These are phyloP conservation scores for Calliscelio sp. DNA, from an alignment of 2,888 invertebrate genomes.

Conservation along the genomic window DNA sequence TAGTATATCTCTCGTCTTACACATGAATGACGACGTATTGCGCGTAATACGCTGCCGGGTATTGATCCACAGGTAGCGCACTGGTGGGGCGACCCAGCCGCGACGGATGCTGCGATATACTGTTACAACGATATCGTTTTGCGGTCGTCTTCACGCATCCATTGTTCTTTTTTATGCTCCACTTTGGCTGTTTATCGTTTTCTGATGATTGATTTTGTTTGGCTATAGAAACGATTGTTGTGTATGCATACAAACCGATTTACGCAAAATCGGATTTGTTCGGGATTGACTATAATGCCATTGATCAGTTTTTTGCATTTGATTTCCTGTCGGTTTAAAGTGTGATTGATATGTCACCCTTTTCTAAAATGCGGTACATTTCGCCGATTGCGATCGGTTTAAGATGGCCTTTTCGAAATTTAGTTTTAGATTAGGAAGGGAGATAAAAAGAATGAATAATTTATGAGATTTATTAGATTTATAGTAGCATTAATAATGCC, in stretches of 20 bases:
- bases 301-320: slow-evolving; percentile 10
- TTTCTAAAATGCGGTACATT: too few species aligned
- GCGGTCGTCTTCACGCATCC: slow-evolving; percentile 48
- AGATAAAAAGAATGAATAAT: too few species aligned
- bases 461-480: too few species aligned
- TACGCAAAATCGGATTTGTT: slow-evolving; percentile 11
- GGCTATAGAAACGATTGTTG: too few species aligned
- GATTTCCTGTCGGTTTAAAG: not conserved
- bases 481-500: too few species aligned
- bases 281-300: not conserved
- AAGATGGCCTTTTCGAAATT: too few species aligned
- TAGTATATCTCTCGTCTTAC: slow-evolving; percentile 59
- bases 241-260: not conserved
- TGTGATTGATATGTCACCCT: not conserved
- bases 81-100: slow-evolving; percentile 48
- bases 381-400: too few species aligned
- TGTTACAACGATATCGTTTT: slow-evolving; percentile 54
- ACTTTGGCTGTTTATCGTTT: slow-evolving; percentile 24
- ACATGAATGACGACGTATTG: slow-evolving; percentile 70
- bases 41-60: slow-evolving; percentile 75
- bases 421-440: too few species aligned
- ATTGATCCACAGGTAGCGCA: slow-evolving; percentile 78
- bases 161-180: slow-evolving; percentile 40
- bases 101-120: slow-evolving; percentile 77
- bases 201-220: not conserved